Base-by-base conservation (phyloP, 2,113 vertebrate species). In the Larimichthys polyactis region DNA sequence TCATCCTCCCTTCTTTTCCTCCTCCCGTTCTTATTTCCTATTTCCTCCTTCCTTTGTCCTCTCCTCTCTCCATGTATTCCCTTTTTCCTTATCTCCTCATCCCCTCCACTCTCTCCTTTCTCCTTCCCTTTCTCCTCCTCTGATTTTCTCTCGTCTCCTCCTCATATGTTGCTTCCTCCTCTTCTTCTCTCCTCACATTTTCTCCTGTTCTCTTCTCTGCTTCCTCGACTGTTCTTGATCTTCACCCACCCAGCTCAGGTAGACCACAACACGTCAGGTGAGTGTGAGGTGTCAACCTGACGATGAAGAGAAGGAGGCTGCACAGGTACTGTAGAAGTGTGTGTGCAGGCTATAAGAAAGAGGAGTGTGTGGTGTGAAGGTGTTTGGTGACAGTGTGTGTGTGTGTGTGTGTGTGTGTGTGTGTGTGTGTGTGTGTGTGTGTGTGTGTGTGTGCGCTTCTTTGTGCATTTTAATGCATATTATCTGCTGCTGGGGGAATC, bases 401-500 rank as follows among this genome's bases (percentile, higher is more conserved):
- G 59, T 74, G 51, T 62, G 52, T 79, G 70, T 62, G 63, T 54
- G 22, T 48, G 4, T 22, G 16, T 14, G 57, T 52, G 36, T 71
- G 40, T 70, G 29, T 72, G 57, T 7, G 69, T 66, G 59, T 74
- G 51, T 62, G 51, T 79, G 70, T 62, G 63, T 54, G n/a, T 48
- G 4, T 22, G 16, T 14, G 57, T 52, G 40, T 71, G 59, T 63
- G 51, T 51, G 67, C 69, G 57, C 2, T 14, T 48, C 44, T 67
- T 54, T 59, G 54, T 60, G 36, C 58, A 79, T 77, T 82, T 66
- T 55, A 62, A 58, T 72, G 44, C 58, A 36, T 27, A 67, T 79
- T 73, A 71, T 82, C 57, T 84, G 40, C n/a, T 54, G 75, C 63
- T 24, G 49, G 36, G n/a, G 52, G 66, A 81, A 87, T 87, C 72